phyloP scores from a whole-genome alignment of 2,113 vertebrate species.

The Callopanchax toddi region DNA sequence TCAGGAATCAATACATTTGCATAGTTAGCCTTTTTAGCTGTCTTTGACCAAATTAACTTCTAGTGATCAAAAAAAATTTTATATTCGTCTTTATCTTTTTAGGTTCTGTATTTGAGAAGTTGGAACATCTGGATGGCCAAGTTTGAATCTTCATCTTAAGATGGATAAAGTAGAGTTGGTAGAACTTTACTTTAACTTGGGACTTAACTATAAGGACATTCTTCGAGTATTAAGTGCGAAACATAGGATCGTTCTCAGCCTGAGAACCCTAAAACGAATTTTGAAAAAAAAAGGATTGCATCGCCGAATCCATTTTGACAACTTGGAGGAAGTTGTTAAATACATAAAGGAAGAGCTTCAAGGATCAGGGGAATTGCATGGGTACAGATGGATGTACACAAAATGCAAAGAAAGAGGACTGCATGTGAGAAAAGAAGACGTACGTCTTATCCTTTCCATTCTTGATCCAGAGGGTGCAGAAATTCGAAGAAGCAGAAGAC shows the following conservation, averaged over 20 bases:
- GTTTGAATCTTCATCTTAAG: neutral
- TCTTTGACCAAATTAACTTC: too few relatives aligned
- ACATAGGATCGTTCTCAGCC: neutral
- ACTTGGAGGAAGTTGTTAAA: neutral
- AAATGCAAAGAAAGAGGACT: neutral
- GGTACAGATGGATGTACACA: neutral
- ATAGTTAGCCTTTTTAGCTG: too few relatives aligned
- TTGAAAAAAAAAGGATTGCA: neutral
- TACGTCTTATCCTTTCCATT: neutral
- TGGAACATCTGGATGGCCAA: too few relatives aligned
- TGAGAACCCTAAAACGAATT: neutral
- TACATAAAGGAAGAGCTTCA: neutral
- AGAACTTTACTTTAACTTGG: neutral
- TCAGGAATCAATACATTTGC: too few relatives aligned
- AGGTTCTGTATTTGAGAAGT: too few relatives aligned
- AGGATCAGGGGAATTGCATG: neutral
- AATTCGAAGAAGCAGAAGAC: neutral
- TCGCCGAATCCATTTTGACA: neutral
- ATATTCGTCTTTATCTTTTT: too few relatives aligned
- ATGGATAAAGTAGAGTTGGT: neutral
- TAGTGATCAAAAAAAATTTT: too few relatives aligned
- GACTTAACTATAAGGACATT: constrained; percentile 1
- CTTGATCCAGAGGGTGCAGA: neutral
- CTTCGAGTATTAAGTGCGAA: neutral
- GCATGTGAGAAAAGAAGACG: neutral